Evolutionary conservation across 2,888 invertebrate species (phyloP), one percentile per base, ranked within the genome.

Genomic region (Spisula solida): DNA sequence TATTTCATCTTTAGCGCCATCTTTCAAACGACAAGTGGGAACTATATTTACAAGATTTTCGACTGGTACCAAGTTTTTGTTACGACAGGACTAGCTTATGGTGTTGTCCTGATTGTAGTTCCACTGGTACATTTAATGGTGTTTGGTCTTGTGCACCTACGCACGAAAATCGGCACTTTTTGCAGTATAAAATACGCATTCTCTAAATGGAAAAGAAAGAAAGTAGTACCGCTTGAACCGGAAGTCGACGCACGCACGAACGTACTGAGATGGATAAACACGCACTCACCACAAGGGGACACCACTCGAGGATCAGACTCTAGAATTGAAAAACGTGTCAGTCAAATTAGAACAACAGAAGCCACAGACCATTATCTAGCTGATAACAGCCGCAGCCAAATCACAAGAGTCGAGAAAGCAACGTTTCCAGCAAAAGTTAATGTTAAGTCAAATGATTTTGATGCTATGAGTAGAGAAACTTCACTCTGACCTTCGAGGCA

Each of bases 51-150:
- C 82, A 80, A 85, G 14, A 82, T 86, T 48, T 34, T 81, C 25
- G 84, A 91, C 86, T 91, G 91, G 91, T 48, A 86, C 25, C 75
- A 89, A 41, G 60, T 75, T 14, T 89, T 82, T 51, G 5, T 83
- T 18, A 81, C 89, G 1, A 60, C 81, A 1, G 86, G 85, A 25
- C 70, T 81, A 12, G 82, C 81, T 6, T 75, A 82, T 25, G 75
- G 66, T 8, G 81, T 83, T 14, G n/a, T 89, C 1, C 48, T 89
- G 41, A 75, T 89, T 16, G 2, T 88, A 29, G 85, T 89, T 12
- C 89, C 89, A 0, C 78, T 91, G 12, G 81, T 91, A 12, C 91
- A 91, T 56, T 34, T 88, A 20, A 16, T 82, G 20, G 83, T 91
- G n/a, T 89, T 83, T 60, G 80, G 82, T 5, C 78, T 91, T 29